A percentile compares a stretch with the other conserved stretches of the same genome.
Conservation (phyloP, 2,888 invertebrate genomes). For the Scaptomyza flava region DNA sequence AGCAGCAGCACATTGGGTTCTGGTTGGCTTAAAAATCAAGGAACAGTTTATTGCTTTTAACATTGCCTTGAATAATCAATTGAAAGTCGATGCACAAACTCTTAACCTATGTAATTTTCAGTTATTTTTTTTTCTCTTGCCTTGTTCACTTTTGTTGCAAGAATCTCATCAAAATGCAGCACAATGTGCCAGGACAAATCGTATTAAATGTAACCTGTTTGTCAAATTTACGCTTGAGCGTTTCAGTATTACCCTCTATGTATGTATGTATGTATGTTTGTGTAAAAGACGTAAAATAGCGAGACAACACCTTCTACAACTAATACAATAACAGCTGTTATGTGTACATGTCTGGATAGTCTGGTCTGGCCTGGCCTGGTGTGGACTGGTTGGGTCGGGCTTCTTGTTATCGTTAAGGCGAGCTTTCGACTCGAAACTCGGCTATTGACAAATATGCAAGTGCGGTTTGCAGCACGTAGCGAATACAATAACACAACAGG, state of each 20-base stretch:
- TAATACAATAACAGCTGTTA: constrained; percentile 8
- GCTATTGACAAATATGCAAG: constrained; percentile 70
- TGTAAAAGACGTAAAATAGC: constrained; percentile 9
- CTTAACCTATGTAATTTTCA: constrained; percentile 1
- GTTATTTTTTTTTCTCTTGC: neutral
- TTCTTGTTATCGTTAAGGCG: constrained; percentile 6
- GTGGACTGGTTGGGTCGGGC: neutral
- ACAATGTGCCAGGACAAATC: constrained; percentile 5
- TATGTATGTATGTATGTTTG: constrained; percentile 2
- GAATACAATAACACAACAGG: constrained; percentile 51
- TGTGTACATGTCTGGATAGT: neutral
- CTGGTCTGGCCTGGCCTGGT: neutral
- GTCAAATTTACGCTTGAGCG: constrained; percentile 20
- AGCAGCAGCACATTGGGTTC: neutral
- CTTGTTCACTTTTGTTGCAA: neutral
- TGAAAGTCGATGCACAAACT: neutral
- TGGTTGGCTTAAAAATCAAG: neutral
- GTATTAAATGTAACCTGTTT: constrained; percentile 21
- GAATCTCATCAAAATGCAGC: neutral
- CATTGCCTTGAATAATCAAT: neutral
- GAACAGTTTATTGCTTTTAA: neutral
- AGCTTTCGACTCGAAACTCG: constrained; percentile 18
- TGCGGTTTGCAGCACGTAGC: constrained; percentile 68
- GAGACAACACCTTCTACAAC: constrained; percentile 4
- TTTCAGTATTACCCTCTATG: neutral